Evolutionary conservation across 2,888 invertebrate species (phyloP).

Genomic region (Nebria brevicollis): DNA sequence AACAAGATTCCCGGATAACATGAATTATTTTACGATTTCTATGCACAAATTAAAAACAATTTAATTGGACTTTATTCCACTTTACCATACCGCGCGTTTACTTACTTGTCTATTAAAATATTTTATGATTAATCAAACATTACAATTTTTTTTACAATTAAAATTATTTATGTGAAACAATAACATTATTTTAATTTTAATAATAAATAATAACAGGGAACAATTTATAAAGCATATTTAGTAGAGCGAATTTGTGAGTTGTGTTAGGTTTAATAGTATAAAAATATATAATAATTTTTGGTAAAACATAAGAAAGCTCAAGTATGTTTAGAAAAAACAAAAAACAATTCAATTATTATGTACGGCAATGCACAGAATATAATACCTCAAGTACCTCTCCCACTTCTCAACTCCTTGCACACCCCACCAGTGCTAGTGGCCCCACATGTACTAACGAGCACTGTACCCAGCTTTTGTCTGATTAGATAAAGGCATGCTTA

Average conservation of each 20-base stretch:
- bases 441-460: conserved; percentile 55
- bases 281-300: not conserved
- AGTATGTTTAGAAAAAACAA: not conserved
- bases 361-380: not conserved
- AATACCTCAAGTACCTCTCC: not conserved
- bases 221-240: no score
- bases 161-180: no score
- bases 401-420: conserved; percentile 21
- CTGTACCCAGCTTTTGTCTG: conserved; percentile 62
- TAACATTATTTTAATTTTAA: no score
- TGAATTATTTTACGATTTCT: not conserved
- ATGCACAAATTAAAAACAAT: not conserved
- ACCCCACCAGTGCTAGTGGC: conserved; percentile 47
- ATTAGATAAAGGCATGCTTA: conserved; percentile 65
- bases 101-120: no score
- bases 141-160: no score
- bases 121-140: no score
- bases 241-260: no score
- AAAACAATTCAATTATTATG: not conserved
- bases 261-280: not conserved
- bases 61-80: no score
- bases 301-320: not conserved
- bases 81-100: no score
- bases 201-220: no score
- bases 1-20: not conserved